phyloP scores from a whole-genome alignment of 2,888 invertebrate species.

The Agrotis ipsilon region DNA sequence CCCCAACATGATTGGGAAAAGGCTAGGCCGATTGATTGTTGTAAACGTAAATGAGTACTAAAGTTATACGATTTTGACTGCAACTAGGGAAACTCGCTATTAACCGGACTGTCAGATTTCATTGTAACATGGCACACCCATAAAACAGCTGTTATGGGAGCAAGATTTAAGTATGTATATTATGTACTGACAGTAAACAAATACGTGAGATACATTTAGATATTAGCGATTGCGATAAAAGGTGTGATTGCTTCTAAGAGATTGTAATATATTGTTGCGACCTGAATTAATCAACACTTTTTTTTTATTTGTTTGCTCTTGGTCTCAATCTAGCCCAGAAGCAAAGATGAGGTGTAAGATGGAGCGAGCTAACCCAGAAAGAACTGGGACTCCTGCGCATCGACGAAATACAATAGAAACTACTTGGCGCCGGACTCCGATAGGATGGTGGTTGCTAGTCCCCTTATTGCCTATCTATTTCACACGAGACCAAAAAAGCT shows the following conservation, averaged over 20 bases:
- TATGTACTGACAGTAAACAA: constrained; percentile 26
- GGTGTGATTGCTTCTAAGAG: constrained; percentile 39
- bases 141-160: constrained; percentile 53
- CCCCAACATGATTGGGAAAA: too few relatives aligned
- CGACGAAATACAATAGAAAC: too few relatives aligned
- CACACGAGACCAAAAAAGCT: too few relatives aligned
- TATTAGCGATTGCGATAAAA: constrained; percentile 20
- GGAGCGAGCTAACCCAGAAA: too few relatives aligned
- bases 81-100: not conserved
- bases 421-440: too few relatives aligned
- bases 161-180: constrained; percentile 37
- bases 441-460: too few relatives aligned
- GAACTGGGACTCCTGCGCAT: too few relatives aligned
- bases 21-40: too few relatives aligned
- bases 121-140: constrained; percentile 11
- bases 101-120: not conserved
- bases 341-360: too few relatives aligned
- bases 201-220: constrained; percentile 55
- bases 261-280: constrained; percentile 30
- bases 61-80: not conserved
- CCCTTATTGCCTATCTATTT: too few relatives aligned
- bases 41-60: not conserved
- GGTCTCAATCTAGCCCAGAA: too few relatives aligned
- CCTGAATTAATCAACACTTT: constrained; percentile 9
- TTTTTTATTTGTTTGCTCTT: too few relatives aligned